Percentiles rank a stretch among this genome's conserved stretches.
These are phyloP conservation scores for Agrilus mali DNA, from an alignment of 2,888 invertebrate species.

Conservation along the genomic window DNA sequence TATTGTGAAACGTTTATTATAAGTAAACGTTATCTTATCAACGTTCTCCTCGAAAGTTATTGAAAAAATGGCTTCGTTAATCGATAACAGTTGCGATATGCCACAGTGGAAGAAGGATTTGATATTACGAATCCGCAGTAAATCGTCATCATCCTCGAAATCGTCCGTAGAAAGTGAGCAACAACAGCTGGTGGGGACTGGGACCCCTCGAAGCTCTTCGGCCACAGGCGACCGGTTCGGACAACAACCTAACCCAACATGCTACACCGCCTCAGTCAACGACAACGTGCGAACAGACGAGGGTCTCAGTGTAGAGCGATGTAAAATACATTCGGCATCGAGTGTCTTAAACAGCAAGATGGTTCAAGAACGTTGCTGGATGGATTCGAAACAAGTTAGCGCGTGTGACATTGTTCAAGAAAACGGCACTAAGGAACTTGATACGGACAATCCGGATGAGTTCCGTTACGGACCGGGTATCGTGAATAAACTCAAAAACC, in stretches of 20 bases:
- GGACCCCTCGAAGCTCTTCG: slow-evolving; percentile 16
- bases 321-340: slow-evolving; percentile 17
- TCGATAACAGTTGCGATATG: slow-evolving; percentile 24
- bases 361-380: slow-evolving; percentile 37
- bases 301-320: slow-evolving; percentile 21
- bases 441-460: slow-evolving; percentile 58
- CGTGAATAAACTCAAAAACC: slow-evolving; percentile 74
- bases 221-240: slow-evolving; percentile 21
- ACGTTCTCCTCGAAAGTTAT: no score
- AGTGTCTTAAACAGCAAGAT: slow-evolving; percentile 26
- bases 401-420: slow-evolving; percentile 16
- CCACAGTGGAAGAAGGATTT: slow-evolving; percentile 80
- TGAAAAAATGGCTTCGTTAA: slow-evolving; percentile 7
- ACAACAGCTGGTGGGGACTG: slow-evolving; percentile 15
- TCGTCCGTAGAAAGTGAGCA: slow-evolving; percentile 3
- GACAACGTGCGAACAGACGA: slow-evolving; percentile 18
- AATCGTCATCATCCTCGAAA: slow-evolving; percentile 8
- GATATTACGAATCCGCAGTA: slow-evolving; percentile 49
- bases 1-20: no score
- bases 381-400: slow-evolving; percentile 14
- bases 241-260: slow-evolving; percentile 24
- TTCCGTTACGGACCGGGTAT: slow-evolving; percentile 85
- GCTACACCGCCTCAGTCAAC: slow-evolving; percentile 19
- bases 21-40: no score
- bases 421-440: slow-evolving; percentile 23